These are phyloP conservation scores for Chaenogobius annularis DNA, from an alignment of 2,113 vertebrate genomes.

Conservation along the genomic window DNA sequence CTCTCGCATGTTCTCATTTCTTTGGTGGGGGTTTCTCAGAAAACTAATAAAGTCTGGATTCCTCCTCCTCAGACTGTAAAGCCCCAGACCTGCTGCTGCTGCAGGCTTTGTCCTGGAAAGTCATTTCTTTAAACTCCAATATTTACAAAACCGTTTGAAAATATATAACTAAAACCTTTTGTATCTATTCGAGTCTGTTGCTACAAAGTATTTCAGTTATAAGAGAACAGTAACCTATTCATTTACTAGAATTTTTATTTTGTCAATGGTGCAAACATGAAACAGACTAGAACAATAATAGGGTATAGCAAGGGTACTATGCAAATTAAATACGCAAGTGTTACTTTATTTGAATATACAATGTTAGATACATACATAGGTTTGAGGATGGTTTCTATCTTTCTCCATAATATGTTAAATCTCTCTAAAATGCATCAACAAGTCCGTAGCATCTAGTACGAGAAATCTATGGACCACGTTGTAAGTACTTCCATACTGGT, in stretches of 20 bases:
- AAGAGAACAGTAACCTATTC: neutral
- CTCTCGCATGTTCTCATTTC: constrained; percentile 33
- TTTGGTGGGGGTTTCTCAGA: constrained; percentile 38
- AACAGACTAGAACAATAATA: neutral
- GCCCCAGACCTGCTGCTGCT: constrained; percentile 23
- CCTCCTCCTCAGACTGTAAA: constrained; percentile 29
- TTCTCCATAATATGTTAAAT: neutral
- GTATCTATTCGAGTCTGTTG: neutral
- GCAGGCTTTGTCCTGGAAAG: constrained; percentile 28
- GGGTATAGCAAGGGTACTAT: too few relatives aligned
- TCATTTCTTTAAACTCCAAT: neutral
- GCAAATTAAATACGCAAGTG: too few relatives aligned
- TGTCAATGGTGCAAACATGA: neutral
- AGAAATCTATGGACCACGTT: neutral
- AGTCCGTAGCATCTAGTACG: neutral
- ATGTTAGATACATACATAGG: too few relatives aligned
- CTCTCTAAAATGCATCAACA: neutral
- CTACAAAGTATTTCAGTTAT: neutral
- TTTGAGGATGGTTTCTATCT: too few relatives aligned
- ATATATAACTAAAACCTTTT: neutral
- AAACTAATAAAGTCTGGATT: constrained; percentile 60
- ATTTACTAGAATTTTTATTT: neutral
- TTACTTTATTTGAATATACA: too few relatives aligned
- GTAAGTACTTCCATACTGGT: neutral
- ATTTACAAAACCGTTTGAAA: neutral